Percentiles rank a stretch among this genome's conserved stretches.
Conservation (phyloP, 2,113 vertebrate species). For the Mus musculus region GRCm39 chr3:125140001-125140500, state of each 20-base stretch:
- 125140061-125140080: not conserved
- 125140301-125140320: not conserved
- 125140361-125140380: not conserved
- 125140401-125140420: not conserved
- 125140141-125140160: not conserved
- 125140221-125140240: not conserved
- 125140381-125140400: not conserved
- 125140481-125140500: conserved; percentile 14
- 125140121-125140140: not conserved
- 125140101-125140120: not conserved
- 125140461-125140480: not conserved
- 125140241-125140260: not conserved
- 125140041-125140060: not conserved
- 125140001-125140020: not conserved
- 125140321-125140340: not conserved
- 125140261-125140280: not conserved
- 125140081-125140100: not conserved
- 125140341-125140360: not conserved
- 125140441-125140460: not conserved
- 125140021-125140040: not conserved
- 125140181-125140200: not conserved
- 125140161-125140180: not conserved
- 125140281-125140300: not conserved
- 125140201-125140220: not conserved
- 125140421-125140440: not conserved